Percentiles rank a stretch among this genome's conserved stretches.
Evolutionary conservation across 2,888 invertebrate species (phyloP).

Genomic region (Eucriotettix oculatus): DNA sequence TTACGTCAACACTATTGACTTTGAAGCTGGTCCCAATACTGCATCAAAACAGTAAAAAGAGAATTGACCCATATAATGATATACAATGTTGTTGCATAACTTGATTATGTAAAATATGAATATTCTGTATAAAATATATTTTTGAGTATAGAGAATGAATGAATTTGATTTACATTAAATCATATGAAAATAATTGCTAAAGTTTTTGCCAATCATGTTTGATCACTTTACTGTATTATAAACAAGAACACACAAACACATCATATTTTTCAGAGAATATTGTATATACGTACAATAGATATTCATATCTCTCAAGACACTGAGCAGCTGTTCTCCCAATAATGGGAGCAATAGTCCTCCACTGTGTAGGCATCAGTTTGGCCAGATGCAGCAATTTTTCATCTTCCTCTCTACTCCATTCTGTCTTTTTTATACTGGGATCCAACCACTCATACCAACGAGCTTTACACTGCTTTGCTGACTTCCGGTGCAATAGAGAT

Average conservation of each 20-base stretch:
- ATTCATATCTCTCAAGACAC: conserved; percentile 95
- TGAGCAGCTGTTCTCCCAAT: conserved; percentile 98
- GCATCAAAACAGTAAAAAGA: too few relatives aligned
- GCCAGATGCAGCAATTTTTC: conserved; percentile 94
- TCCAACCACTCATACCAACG: conserved; percentile 99
- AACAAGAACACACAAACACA: not conserved
- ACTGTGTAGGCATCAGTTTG: conserved; percentile 98
- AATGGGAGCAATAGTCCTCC: conserved; percentile 98
- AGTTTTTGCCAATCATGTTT: too few relatives aligned
- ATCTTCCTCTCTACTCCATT: conserved; percentile 99
- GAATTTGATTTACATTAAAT: too few relatives aligned
- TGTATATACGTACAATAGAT: conserved; percentile 55
- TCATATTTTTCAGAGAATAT: not conserved
- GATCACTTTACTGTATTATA: too few relatives aligned
- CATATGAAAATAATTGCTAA: too few relatives aligned
- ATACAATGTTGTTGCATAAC: too few relatives aligned
- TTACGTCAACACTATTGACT: too few relatives aligned
- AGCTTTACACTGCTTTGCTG: conserved; percentile 98
- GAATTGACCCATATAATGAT: too few relatives aligned
- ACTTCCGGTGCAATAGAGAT: conserved; percentile 90
- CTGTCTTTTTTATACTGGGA: conserved; percentile 98
- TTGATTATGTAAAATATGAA: too few relatives aligned
- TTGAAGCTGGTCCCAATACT: too few relatives aligned
- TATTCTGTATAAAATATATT: too few relatives aligned
- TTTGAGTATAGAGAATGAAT: too few relatives aligned